These are phyloP conservation scores for Lycocorax pyrrhopterus DNA, from an alignment of 2,113 vertebrate genomes.

Conservation along the genomic window DNA sequence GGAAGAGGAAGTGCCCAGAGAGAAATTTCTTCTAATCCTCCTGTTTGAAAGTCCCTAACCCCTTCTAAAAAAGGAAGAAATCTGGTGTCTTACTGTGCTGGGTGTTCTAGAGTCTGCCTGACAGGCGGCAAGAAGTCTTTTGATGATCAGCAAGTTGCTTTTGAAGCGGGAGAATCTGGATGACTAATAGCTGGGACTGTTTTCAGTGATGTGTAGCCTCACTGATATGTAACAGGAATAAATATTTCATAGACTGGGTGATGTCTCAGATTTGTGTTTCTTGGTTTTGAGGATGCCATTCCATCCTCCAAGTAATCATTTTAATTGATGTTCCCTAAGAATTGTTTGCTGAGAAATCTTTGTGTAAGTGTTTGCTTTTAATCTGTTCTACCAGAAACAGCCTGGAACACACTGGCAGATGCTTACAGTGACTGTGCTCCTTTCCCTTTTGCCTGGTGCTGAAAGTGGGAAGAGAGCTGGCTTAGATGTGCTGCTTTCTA, in stretches of 20 bases:
- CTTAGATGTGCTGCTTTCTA: neutral
- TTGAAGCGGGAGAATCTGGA: neutral
- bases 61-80: neutral
- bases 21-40: neutral
- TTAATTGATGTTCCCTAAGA: neutral
- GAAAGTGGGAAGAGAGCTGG: neutral
- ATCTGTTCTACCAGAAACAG: neutral
- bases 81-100: neutral
- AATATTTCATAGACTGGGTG: conserved; percentile 10
- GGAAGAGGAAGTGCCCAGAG: neutral
- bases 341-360: neutral
- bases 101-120: neutral
- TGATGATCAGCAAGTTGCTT: neutral
- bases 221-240: neutral
- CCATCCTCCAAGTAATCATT: neutral
- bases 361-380: neutral
- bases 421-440: neutral
- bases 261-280: neutral
- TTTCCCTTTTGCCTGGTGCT: neutral
- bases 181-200: neutral
- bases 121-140: neutral
- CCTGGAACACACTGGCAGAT: neutral
- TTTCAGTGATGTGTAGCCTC: neutral
- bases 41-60: neutral
- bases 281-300: neutral